Conservation (phyloP, 2,113 vertebrate genomes). For the Pluvialis apricaria region DNA sequence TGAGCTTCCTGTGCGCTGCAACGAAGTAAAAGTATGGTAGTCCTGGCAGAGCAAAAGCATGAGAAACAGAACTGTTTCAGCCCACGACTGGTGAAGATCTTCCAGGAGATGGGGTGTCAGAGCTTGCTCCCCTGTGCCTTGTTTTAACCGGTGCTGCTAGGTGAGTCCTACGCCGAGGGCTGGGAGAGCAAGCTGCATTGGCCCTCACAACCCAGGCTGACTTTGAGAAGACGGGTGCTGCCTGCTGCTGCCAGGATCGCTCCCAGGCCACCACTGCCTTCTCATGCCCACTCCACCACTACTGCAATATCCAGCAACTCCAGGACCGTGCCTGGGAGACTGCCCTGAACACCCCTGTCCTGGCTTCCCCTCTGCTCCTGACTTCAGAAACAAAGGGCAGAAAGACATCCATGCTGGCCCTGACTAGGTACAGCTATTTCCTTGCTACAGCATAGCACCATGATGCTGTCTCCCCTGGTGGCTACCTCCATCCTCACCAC, state of each 20-base stretch:
- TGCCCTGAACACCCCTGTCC: not conserved
- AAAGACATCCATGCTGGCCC: not conserved
- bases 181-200: not conserved
- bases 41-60: not conserved
- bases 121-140: not conserved
- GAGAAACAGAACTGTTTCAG: not conserved
- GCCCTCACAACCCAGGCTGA: not conserved
- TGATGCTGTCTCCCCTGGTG: not conserved
- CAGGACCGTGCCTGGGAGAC: not conserved
- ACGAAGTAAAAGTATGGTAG: not conserved
- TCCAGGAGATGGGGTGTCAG: not conserved
- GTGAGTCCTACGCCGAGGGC: rapidly evolving
- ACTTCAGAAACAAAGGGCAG: not conserved
- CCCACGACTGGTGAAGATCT: not conserved
- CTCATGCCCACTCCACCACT: not conserved
- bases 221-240: not conserved
- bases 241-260: not conserved
- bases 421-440: not conserved
- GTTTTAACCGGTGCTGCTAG: not conserved
- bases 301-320: not conserved
- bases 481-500: not conserved
- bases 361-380: not conserved
- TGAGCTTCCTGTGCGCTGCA: not conserved
- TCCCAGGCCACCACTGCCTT: not conserved
- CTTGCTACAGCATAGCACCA: not conserved